Conservation (phyloP, 2,113 vertebrate genomes). For the Rattus rattus region DNA sequence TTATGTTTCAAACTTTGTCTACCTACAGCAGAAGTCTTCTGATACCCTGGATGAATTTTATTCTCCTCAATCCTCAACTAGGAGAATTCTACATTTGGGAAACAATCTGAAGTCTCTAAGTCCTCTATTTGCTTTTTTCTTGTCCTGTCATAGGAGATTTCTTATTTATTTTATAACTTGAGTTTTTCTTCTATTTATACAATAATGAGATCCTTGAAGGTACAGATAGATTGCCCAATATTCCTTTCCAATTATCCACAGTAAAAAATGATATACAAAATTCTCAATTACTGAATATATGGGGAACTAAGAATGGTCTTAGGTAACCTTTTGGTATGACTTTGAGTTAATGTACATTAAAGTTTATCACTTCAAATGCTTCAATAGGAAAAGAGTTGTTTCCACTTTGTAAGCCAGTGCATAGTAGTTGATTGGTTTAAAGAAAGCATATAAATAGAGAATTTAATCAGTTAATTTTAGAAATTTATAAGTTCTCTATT, state of each 20-base stretch:
- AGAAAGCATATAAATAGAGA: neutral
- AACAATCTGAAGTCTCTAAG: fast-evolving
- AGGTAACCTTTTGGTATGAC: neutral
- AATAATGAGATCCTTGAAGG: neutral
- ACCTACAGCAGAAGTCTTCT: neutral
- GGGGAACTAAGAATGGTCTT: neutral
- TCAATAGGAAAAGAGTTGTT: neutral
- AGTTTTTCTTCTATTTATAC: neutral
- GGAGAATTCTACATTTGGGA: neutral
- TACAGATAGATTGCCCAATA: neutral
- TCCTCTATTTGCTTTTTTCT: fast-evolving
- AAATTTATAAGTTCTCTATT: neutral
- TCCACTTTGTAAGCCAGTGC: neutral
- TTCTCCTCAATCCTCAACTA: neutral
- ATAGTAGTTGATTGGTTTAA: neutral
- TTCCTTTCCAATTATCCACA: neutral
- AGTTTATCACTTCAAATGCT: neutral
- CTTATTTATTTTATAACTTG: neutral
- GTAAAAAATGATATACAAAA: fast-evolving
- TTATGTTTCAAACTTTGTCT: neutral
- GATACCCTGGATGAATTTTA: neutral
- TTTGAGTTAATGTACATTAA: neutral
- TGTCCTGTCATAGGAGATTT: neutral
- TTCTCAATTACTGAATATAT: neutral
- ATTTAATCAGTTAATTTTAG: too few relatives aligned